Base-by-base conservation (phyloP, 2,113 vertebrate species). In the Gymnocephalus cernua region DNA sequence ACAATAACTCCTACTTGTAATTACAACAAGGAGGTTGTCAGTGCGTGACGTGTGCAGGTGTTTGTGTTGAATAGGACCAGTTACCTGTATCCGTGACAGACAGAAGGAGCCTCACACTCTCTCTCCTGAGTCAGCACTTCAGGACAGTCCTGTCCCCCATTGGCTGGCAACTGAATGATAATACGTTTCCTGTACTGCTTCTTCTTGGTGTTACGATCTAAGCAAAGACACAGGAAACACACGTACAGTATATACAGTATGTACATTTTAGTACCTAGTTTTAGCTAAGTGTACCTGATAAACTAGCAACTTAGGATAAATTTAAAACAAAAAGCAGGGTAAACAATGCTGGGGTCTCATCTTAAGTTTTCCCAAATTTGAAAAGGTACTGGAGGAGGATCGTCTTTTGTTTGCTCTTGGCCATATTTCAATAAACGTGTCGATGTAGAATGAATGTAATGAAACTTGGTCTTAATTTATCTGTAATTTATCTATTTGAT, bases 81-180 rank as follows among this genome's bases (percentile, higher is more conserved):
- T 45, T 93, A 99, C 98, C 98, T 97, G 96, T 95, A 98, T 77
- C 92, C 97, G 3, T 95, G 93, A 89, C 98, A 99, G 59, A 93
- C 65, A 0, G 93, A 95, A 0, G 95, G 92, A 14, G 92, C 72
- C 25, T 98, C 97, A 19, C 98, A 99, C 21, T 97, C 96, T 81
- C 95, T 96, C 85, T 99, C 98, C 88, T 99, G 98, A 27, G 91
- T 96, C 70, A 99, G 94, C 1, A 96, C 94, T 7, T 99, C 98
- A 0, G 96, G 95, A 83, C 98, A 99, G 62, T 99, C 98, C 27
- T 95, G 96, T 45, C 98, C 98, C 1, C 98, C 96, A 0, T 98
- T 99, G 86, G 97, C 95, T 1, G 98, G 96, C 15, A 96, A 93
- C 77, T 99, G 98, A 69, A 98, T 94, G 86, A 97, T 92, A 79